phyloP scores from a whole-genome alignment of 2,113 vertebrate genomes.

The Balaeniceps rex region DNA sequence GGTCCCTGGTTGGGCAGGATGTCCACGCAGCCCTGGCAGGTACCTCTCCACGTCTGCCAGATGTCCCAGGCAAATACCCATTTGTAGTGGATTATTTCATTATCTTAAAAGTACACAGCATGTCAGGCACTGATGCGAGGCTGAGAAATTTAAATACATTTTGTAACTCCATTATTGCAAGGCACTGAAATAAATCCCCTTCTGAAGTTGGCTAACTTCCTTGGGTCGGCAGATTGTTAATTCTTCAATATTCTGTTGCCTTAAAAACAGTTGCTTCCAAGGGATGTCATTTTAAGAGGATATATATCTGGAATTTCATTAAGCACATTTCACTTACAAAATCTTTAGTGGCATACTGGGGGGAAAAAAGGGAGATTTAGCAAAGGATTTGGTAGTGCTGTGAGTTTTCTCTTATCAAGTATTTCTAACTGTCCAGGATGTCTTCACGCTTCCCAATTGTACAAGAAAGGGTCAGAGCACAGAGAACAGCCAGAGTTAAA shows the following conservation, averaged over 20 bases:
- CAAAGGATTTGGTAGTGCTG: constrained; percentile 35
- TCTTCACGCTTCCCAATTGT: background rate
- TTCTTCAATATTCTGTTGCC: background rate
- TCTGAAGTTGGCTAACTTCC: background rate
- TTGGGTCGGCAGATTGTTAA: background rate
- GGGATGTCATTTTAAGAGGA: constrained; percentile 52
- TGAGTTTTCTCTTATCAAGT: constrained; percentile 9
- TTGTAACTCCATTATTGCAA: background rate
- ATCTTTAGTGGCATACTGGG: constrained; percentile 5
- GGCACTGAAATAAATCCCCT: background rate
- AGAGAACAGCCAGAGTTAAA: background rate
- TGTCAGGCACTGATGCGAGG: background rate
- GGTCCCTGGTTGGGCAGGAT: background rate
- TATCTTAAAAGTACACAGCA: background rate
- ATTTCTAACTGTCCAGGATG: background rate
- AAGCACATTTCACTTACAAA: constrained; percentile 27
- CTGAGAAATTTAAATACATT: background rate
- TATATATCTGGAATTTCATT: constrained; percentile 43
- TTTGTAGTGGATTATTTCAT: background rate
- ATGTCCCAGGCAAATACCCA: background rate
- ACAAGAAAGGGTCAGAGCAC: background rate
- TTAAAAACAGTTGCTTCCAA: constrained; percentile 29
- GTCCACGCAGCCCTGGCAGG: background rate
- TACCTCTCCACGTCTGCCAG: background rate
- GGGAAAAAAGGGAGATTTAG: background rate